Conservation (phyloP, 2,888 invertebrate species). For the Cantharis rufa region DNA sequence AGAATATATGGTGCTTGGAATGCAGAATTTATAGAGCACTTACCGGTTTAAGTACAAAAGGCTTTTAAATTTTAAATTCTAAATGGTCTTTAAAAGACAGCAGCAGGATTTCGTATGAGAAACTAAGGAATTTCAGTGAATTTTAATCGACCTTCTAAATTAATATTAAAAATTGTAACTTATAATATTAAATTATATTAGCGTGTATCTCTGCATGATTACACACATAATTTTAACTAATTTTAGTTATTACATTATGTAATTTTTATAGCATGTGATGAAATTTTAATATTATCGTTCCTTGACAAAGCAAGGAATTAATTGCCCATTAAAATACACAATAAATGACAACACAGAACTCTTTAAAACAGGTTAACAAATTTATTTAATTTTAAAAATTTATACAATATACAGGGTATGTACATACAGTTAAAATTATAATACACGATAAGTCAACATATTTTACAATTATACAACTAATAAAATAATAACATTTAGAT, state of each 20-base stretch:
- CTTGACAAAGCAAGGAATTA: background rate
- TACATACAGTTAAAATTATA: slow-evolving; percentile 8
- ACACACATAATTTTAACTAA: background rate
- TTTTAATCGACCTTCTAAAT: background rate
- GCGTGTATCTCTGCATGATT: background rate
- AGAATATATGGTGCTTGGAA: background rate
- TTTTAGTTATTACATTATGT: background rate
- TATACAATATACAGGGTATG: slow-evolving; percentile 20
- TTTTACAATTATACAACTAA: background rate
- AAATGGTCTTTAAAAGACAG: background rate
- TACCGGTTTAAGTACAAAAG: background rate
- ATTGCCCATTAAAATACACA: background rate
- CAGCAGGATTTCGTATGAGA: background rate
- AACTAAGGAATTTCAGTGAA: background rate
- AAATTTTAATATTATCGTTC: slow-evolving; percentile 4
- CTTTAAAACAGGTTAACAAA: slow-evolving; percentile 10
- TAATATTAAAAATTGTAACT: background rate
- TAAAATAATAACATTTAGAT: background rate
- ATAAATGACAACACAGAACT: background rate
- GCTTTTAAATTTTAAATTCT: background rate
- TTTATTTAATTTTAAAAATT: slow-evolving; percentile 15
- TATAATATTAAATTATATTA: background rate
- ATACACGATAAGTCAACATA: background rate
- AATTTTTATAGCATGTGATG: background rate
- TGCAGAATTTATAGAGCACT: background rate